These are phyloP conservation scores for Apogon hyalosoma DNA, from an alignment of 2,797 vertebrate species.

Conservation along the genomic window DNA sequence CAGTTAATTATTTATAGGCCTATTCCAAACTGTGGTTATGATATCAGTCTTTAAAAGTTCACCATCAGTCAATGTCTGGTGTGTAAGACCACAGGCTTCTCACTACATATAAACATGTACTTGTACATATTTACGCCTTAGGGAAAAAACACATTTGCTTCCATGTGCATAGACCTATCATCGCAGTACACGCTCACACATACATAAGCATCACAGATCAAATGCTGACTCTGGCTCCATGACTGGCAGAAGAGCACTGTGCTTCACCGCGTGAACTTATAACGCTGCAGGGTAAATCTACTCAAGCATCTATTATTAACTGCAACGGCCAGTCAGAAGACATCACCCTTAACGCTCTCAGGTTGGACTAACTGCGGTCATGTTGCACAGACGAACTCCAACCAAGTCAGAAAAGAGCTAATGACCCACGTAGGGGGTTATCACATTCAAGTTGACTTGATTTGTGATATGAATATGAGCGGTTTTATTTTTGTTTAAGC, in stretches of 20 bases:
- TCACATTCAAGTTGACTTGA: slow-evolving; percentile 1
- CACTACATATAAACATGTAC: too few species aligned
- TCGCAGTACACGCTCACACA: not conserved
- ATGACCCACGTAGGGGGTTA: slow-evolving; percentile 54
- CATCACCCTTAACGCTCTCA: slow-evolving; percentile 29
- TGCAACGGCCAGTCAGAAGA: slow-evolving; percentile 37
- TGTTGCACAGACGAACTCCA: slow-evolving; percentile 26
- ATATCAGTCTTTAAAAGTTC: too few species aligned
- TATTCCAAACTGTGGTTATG: too few species aligned
- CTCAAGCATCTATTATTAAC: slow-evolving; percentile 71
- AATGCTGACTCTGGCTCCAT: slow-evolving; percentile 32
- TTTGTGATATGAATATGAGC: slow-evolving; percentile 7
- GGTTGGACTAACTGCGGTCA: slow-evolving; percentile 37
- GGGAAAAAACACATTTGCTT: too few species aligned
- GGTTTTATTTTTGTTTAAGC: not conserved
- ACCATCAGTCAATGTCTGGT: too few species aligned
- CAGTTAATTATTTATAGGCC: too few species aligned
- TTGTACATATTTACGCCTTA: too few species aligned
- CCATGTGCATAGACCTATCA: too few species aligned
- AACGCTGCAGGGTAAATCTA: slow-evolving; percentile 50
- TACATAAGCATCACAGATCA: slow-evolving; percentile 31
- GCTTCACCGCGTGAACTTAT: slow-evolving; percentile 47
- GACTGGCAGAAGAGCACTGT: slow-evolving; percentile 60
- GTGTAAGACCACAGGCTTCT: too few species aligned
- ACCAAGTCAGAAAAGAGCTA: slow-evolving; percentile 40